Percentiles rank a stretch among this genome's conserved stretches.
These are phyloP conservation scores for Hesperophylax magnus DNA, from an alignment of 1,140 invertebrate genomes.

Conservation along the genomic window DNA sequence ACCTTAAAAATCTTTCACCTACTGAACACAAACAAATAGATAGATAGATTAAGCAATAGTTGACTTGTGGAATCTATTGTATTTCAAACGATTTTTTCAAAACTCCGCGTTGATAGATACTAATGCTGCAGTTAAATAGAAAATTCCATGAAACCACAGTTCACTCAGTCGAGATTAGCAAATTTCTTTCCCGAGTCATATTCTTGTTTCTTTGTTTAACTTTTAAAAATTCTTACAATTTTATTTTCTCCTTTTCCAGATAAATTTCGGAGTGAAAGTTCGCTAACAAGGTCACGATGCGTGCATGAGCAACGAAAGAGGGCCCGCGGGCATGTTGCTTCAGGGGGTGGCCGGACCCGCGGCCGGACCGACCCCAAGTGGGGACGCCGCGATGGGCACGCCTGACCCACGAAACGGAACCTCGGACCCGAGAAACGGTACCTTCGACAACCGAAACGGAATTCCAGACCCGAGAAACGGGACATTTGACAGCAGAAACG, in stretches of 20 bases:
- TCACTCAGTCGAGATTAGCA: too few relatives aligned
- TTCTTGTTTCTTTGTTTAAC: too few relatives aligned
- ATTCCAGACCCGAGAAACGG: not conserved
- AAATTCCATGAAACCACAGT: too few relatives aligned
- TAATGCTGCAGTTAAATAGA: too few relatives aligned
- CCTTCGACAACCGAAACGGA: not conserved
- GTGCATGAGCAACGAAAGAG: constrained; percentile 18
- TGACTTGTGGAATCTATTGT: too few relatives aligned
- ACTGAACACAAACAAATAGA: too few relatives aligned
- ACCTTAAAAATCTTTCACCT: too few relatives aligned
- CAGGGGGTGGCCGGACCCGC: constrained; percentile 18
- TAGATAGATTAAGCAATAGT: too few relatives aligned
- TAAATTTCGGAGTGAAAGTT: not conserved
- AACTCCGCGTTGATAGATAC: too few relatives aligned
- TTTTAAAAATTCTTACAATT: too few relatives aligned
- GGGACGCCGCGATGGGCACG: not conserved
- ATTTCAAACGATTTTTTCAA: too few relatives aligned
- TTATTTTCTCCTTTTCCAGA: constrained; percentile 4
- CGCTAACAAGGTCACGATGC: not conserved
- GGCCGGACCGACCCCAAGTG: not conserved
- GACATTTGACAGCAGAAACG: not conserved
- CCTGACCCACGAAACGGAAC: not conserved
- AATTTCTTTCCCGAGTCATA: too few relatives aligned
- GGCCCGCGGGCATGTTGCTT: constrained; percentile 26
- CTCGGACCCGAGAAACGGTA: not conserved